Conservation (phyloP, 2,888 invertebrate genomes). For the Melolontha melolontha region DNA sequence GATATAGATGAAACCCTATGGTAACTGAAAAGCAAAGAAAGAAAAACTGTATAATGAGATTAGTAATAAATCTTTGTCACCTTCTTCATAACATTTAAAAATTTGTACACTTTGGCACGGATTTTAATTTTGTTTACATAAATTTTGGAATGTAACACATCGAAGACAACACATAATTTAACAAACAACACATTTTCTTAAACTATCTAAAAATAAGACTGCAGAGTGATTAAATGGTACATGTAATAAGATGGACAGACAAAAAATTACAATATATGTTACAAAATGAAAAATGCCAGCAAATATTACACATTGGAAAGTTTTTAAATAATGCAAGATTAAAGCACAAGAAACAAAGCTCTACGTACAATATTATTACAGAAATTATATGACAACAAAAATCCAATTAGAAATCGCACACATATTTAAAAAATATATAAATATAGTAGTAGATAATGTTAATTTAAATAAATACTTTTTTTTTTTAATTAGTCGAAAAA, state of each 20-base stretch:
- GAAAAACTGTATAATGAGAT: neutral
- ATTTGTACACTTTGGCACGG: conserved; percentile 42
- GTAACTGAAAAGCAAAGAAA: conserved; percentile 25
- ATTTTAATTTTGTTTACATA: conserved; percentile 26
- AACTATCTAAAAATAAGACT: neutral
- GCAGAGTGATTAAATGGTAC: neutral
- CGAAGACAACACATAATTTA: neutral
- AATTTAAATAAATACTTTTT: too few species aligned
- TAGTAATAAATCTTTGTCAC: neutral
- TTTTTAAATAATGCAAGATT: too few species aligned
- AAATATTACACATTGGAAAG: too few species aligned
- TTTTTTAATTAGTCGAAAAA: too few species aligned
- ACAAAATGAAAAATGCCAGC: too few species aligned
- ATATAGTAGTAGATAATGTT: too few species aligned
- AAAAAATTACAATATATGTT: too few species aligned
- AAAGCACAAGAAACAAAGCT: neutral
- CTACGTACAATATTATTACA: neutral
- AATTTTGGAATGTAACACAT: conserved; percentile 19
- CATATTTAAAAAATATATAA: too few species aligned
- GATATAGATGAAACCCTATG: conserved; percentile 2
- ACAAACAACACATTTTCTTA: neutral
- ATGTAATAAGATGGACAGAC: neutral
- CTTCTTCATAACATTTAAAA: neutral
- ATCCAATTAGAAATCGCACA: too few species aligned
- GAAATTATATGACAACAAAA: too few species aligned